Evolutionary conservation across 2,888 invertebrate species (phyloP).

Genomic region (Agelastica alni): DNA sequence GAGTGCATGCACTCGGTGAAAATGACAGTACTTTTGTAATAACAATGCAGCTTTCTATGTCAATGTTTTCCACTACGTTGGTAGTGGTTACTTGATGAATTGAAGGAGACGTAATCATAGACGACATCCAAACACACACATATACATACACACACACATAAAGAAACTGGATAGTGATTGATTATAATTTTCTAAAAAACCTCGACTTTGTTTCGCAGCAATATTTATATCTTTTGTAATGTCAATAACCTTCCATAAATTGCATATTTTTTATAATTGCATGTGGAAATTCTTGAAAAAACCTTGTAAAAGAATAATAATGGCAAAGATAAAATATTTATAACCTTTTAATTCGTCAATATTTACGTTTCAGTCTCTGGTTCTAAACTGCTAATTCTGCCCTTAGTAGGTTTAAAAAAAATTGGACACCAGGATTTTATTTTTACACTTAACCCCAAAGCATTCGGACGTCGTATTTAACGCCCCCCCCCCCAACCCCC

Average conservation of each 20-base stretch:
- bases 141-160: not conserved
- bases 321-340: too few relatives aligned
- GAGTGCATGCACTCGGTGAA: slow-evolving; percentile 6
- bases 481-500: too few relatives aligned
- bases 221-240: not conserved
- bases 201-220: not conserved
- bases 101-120: not conserved
- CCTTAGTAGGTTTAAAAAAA: too few relatives aligned
- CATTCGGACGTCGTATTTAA: too few relatives aligned
- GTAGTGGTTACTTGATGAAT: not conserved
- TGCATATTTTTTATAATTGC: not conserved
- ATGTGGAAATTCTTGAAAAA: too few relatives aligned
- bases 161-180: not conserved
- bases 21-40: slow-evolving; percentile 15
- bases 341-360: too few relatives aligned
- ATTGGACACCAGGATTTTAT: too few relatives aligned
- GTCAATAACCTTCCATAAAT: not conserved
- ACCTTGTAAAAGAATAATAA: too few relatives aligned
- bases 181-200: not conserved
- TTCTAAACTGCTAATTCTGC: too few relatives aligned
- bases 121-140: not conserved
- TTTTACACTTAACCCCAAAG: too few relatives aligned
- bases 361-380: too few relatives aligned
- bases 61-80: slow-evolving; percentile 1
- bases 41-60: slow-evolving; percentile 18